Conservation (phyloP, 2,888 invertebrate species). For the Troglohyphantes excavatus region DNA sequence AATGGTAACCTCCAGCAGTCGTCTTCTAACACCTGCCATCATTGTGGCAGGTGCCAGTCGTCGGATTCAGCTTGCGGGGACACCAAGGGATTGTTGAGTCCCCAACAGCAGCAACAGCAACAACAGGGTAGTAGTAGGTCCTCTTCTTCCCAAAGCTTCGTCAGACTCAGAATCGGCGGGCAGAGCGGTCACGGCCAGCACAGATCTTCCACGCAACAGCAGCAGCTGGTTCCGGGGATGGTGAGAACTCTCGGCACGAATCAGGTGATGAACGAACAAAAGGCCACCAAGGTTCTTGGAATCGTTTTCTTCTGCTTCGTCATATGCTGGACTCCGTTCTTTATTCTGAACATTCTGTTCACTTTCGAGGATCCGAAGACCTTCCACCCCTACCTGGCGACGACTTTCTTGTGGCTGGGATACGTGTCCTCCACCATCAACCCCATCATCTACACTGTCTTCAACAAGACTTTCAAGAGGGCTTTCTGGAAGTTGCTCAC, state of each 20-base stretch:
- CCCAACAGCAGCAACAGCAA: slow-evolving; percentile 3
- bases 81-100: slow-evolving; percentile 33
- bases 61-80: slow-evolving; percentile 34
- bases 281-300: slow-evolving; percentile 97
- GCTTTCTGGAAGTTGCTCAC: slow-evolving; percentile 93
- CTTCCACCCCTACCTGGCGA: slow-evolving; percentile 88
- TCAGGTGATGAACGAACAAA: slow-evolving; percentile 93
- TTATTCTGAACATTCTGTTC: slow-evolving; percentile 92
- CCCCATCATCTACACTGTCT: slow-evolving; percentile 97
- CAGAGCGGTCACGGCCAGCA: slow-evolving; percentile 62
- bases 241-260: slow-evolving; percentile 82
- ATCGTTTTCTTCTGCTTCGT: slow-evolving; percentile 97
- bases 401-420: slow-evolving; percentile 95
- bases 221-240: slow-evolving; percentile 75
- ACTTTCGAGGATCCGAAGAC: slow-evolving; percentile 90
- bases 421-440: slow-evolving; percentile 97
- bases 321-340: slow-evolving; percentile 97
- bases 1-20: slow-evolving; percentile 60
- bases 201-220: slow-evolving; percentile 43
- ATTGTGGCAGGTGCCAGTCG: slow-evolving; percentile 68
- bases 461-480: slow-evolving; percentile 95
- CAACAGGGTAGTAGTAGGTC: neutral
- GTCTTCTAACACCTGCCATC: slow-evolving; percentile 51
- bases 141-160: slow-evolving; percentile 42
- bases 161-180: slow-evolving; percentile 45